phyloP scores from a whole-genome alignment of 2,888 invertebrate genomes.

The Brachylomia viminalis region DNA sequence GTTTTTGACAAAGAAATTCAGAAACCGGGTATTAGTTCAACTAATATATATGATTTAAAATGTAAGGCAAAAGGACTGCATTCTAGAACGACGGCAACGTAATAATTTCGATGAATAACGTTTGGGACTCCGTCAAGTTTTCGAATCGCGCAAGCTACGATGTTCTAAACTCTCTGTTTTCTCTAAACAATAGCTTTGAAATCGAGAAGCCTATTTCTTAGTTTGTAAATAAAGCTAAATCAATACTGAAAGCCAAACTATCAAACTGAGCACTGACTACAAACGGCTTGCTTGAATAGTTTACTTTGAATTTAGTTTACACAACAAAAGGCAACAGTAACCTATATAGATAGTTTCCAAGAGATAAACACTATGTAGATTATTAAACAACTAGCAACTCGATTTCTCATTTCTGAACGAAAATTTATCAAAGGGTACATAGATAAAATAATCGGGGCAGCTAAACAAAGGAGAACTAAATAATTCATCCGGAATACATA shows the following conservation, averaged over 20 bases:
- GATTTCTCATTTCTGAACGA: not conserved
- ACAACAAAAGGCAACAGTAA: slow-evolving; percentile 1
- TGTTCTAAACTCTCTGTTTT: not conserved
- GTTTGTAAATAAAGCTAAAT: not conserved
- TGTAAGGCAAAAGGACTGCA: not conserved
- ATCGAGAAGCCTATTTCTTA: not conserved
- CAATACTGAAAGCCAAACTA: not conserved
- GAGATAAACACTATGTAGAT: not conserved
- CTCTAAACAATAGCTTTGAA: not conserved
- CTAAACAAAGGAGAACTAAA: slow-evolving; percentile 23
- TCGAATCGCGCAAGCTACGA: not conserved
- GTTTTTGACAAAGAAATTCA: not conserved
- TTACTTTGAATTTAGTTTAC: slow-evolving; percentile 11
- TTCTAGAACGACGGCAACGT: not conserved
- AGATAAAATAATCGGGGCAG: slow-evolving; percentile 9
- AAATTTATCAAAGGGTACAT: not conserved
- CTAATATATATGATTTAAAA: not conserved
- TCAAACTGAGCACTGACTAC: not conserved
- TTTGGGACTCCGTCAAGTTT: not conserved
- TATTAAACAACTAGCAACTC: slow-evolving; percentile 6
- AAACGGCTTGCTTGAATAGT: slow-evolving; percentile 3
- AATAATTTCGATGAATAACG: not conserved
- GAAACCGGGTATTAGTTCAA: not conserved
- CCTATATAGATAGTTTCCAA: not conserved
- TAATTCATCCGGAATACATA: slow-evolving; percentile 1